Evolutionary conservation across 37 sponge, comb jelly and placozoan species (phyloP).

Genomic region (Beroe forskalii): DNA sequence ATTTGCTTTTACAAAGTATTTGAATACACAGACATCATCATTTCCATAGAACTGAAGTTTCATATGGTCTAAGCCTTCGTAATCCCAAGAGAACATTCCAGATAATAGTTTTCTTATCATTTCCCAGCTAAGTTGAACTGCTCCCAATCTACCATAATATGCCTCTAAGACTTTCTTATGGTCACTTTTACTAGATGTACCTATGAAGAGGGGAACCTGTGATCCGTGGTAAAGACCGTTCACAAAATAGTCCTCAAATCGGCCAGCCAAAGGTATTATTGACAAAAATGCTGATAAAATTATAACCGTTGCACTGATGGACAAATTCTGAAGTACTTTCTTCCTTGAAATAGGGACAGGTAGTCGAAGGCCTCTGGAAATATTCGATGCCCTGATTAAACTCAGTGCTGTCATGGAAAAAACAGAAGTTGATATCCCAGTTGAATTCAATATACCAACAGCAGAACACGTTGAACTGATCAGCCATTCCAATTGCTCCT

Average conservation of each 20-base stretch:
- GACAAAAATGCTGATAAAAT: not conserved
- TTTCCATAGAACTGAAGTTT: conserved; percentile 19
- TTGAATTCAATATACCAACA: not conserved
- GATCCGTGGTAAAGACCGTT: conserved; percentile 11
- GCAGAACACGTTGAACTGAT: not conserved
- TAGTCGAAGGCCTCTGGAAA: not conserved
- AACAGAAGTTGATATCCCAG: not conserved
- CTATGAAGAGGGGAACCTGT: not conserved
- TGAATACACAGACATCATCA: not conserved
- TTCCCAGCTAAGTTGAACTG: not conserved
- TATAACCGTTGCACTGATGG: not conserved
- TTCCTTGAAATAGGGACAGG: not conserved
- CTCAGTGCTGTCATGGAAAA: conserved; percentile 17
- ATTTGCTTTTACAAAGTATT: conserved; percentile 1
- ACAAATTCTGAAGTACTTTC: not conserved
- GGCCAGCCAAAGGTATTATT: not conserved
- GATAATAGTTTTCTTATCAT: not conserved
- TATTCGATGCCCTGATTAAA: not conserved
- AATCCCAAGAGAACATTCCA: not conserved
- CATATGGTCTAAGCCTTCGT: not conserved
- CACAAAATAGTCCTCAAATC: not conserved
- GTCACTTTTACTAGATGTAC: not conserved
- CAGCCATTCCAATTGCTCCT: not conserved
- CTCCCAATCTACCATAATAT: conserved; percentile 47
- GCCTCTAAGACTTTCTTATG: not conserved